Conservation (phyloP, 2,797 vertebrate genomes). For the Trichosurus vulpecula region DNA sequence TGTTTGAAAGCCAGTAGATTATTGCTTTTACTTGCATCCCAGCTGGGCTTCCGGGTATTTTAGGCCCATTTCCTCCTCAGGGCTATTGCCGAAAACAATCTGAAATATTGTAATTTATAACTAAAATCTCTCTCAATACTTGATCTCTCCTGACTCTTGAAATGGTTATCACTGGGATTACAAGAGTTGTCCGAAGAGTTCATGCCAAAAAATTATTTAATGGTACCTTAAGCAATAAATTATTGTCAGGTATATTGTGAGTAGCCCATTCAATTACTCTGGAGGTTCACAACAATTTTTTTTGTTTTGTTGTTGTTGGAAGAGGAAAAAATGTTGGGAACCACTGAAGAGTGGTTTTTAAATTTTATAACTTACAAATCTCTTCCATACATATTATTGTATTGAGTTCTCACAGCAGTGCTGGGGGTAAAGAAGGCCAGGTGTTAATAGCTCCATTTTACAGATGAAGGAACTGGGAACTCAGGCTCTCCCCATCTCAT, state of each 20-base stretch:
- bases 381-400: not conserved
- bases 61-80: constrained; percentile 37
- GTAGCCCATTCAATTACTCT: not conserved
- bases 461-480: not conserved
- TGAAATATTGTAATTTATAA: not conserved
- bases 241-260: not conserved
- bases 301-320: not conserved
- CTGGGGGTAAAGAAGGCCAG: not conserved
- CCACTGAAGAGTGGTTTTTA: not conserved
- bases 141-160: not conserved
- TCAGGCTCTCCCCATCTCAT: not conserved
- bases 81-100: constrained; percentile 37
- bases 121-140: not conserved
- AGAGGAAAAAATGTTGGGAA: not conserved
- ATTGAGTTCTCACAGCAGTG: not conserved
- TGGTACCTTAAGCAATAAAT: not conserved
- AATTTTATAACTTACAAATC: not conserved
- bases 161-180: not conserved
- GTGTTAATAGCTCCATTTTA: not conserved
- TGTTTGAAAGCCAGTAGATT: not conserved
- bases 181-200: not conserved
- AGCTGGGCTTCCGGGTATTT: not conserved
- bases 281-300: not conserved
- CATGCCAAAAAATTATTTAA: not conserved
- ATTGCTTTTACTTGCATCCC: not conserved